Evolutionary conservation across 2,797 vertebrate species (phyloP), one percentile per base, ranked within the genome.

Genomic region (Simalia tracyae): DNA sequence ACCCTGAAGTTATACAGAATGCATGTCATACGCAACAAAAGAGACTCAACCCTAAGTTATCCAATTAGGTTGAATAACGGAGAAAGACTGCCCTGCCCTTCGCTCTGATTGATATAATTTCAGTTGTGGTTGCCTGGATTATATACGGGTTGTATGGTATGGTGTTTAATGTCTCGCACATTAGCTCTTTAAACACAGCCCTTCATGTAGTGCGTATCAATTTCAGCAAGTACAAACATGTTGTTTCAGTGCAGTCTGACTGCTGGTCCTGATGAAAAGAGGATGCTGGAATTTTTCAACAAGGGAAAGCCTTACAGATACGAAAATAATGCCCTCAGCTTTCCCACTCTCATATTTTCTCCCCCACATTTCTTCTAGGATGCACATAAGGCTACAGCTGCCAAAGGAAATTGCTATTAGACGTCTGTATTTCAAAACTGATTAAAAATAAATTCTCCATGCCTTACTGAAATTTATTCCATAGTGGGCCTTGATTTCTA

Each of bases 401-500:
- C 90, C 93, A 92, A 92, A 95, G 94, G 90, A 91, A 92, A 96
- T 0, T 12, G 94, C 96, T 96, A 96, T 96, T 96, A 93, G 93
- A 88, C 94, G 92, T 84, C 91, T 96, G 72, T 91, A 96, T 94
- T 97, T 97, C 97, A 96, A 94, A 96, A 93, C 95, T 96, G 93
- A 96, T 96, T 96, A 97, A 95, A 96, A 96, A 94, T 94, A 97
- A 95, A 95, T 96, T 97, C 91, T 94, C 92, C 89, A 92, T 96
- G 92, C 91, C 96, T 96, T 95, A 96, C 95, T 94, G 93, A 97
- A 96, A 95, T 24, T 81, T 96, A 97, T 95, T 97, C 94, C 89
- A 89, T 63, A 28, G 86, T 95, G 89, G 92, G 93, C 90, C 94
- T 92, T 94, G 72, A 95, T 96, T 96, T 95, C 94, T 96, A 96